These are phyloP conservation scores for Platyrinchus mystaceus DNA, from an alignment of 2,797 vertebrate species.

Conservation along the genomic window DNA sequence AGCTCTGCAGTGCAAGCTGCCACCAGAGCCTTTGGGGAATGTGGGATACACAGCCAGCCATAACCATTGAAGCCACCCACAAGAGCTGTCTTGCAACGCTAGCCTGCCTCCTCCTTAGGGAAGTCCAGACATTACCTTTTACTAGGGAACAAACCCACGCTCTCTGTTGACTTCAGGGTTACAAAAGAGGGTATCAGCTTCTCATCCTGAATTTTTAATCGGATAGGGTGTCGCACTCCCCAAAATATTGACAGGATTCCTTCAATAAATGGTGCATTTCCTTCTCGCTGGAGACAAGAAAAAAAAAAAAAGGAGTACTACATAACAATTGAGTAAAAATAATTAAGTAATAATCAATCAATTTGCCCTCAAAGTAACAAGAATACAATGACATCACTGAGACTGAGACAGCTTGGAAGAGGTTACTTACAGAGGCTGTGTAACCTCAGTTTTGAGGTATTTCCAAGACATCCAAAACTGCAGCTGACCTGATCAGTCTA, in stretches of 20 bases:
- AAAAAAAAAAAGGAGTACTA: not conserved
- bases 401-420: not conserved
- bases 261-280: slow-evolving; percentile 75
- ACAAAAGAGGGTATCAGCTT: slow-evolving; percentile 77
- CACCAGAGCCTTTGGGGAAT: not conserved
- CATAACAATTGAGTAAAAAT: not conserved
- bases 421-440: accelerated
- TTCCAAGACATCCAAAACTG: not conserved
- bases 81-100: accelerated
- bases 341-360: accelerated
- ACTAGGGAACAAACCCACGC: slow-evolving; percentile 68
- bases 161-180: slow-evolving; percentile 70
- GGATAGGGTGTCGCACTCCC: slow-evolving; percentile 87
- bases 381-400: not conserved
- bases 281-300: not conserved
- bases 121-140: slow-evolving; percentile 76
- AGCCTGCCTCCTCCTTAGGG: not conserved
- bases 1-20: not conserved
- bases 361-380: not conserved
- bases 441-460: not conserved
- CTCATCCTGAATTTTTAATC: slow-evolving; percentile 91
- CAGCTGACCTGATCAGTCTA: not conserved
- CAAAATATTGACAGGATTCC: slow-evolving; percentile 89
- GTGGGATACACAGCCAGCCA: not conserved
- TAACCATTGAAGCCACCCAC: not conserved